Evolutionary conservation across 2,888 invertebrate species (phyloP), one percentile per base, ranked within the genome.

Genomic region (Trissolcus japonicus): DNA sequence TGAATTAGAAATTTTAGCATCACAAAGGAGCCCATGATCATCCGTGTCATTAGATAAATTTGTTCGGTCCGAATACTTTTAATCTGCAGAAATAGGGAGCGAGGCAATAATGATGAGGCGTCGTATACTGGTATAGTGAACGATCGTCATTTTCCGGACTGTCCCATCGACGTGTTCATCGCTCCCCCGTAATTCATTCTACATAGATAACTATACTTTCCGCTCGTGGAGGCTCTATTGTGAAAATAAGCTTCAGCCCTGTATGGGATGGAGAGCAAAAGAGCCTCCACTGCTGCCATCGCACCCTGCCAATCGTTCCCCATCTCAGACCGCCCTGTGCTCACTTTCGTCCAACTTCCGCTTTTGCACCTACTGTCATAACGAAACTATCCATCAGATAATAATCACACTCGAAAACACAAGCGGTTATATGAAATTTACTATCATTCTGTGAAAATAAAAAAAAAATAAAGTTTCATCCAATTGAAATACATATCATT

Each of bases 141-240:
- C 71, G 83, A 87, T 86, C 84, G 82, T 80, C 79, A 83, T 86
- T 84, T 87, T 88, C 88, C 87, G 87, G 85, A 80, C 79, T 81
- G 82, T 83, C 84, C 87, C 85, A 86, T 86, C 86, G 84, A 82
- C 85, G 86, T 86, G 86, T 63, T 71, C 86, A 86, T 86, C 86
- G 81, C 83, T 84, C 85, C 84, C 84, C 85, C 83, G 81, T 84
- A 87, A 86, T 86, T 40, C 35, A 46, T 46, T 59, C 56, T 57
- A 63, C 71, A 87, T 84, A 83, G 81, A 84, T 86, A 87, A 86
- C 86, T 85, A 84, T 85, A 83, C 87, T 86, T 87, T 87, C 86
- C 86, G 85, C 84, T 86, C 83, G 82, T 84, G 82, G 80, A 80
- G 80, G 82, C 82, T 79, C 85, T 76, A 86, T 85, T 84, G 86